Evolutionary conservation across 2,888 invertebrate genomes (phyloP).

Genomic region (Poecilus cupreus): DNA sequence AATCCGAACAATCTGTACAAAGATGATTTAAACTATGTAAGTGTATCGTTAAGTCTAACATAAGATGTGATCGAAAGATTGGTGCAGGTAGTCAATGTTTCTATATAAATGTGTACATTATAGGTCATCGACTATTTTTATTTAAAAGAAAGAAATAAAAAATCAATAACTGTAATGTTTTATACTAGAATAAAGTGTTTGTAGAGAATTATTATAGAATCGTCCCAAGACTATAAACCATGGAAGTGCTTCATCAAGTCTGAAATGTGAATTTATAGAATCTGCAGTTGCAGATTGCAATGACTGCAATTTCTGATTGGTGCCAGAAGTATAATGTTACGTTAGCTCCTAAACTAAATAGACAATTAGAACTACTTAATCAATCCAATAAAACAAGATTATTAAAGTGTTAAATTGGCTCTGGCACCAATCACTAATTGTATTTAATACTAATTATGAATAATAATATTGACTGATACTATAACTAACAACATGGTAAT

Average conservation of each 20-base stretch:
- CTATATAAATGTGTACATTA: conserved; percentile 55
- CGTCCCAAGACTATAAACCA: conserved; percentile 58
- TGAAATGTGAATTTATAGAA: conserved; percentile 47
- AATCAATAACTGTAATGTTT: conserved; percentile 60
- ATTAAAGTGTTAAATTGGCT: background rate
- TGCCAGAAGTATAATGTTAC: background rate
- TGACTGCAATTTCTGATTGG: background rate
- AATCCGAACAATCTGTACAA: conserved; percentile 48
- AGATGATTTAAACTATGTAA: conserved; percentile 35
- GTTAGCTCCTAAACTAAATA: conserved; percentile 17
- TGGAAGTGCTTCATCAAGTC: conserved; percentile 50
- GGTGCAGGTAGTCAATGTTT: conserved; percentile 60
- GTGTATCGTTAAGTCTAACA: conserved; percentile 58
- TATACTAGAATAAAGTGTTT: conserved; percentile 59
- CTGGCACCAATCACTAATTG: background rate
- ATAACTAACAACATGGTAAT: conserved; percentile 20
- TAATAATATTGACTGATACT: conserved; percentile 50
- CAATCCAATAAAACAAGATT: background rate
- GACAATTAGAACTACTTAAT: conserved; percentile 1
- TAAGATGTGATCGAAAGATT: conserved; percentile 59
- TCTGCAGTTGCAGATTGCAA: background rate
- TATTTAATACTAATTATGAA: conserved; percentile 15
- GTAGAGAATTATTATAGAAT: conserved; percentile 55
- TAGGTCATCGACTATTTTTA: conserved; percentile 57
- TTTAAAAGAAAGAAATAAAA: conserved; percentile 51